Percentiles rank a stretch among this genome's conserved stretches.
Evolutionary conservation across 2,113 vertebrate species (phyloP).

Genomic region (Calyptomena viridis): DNA sequence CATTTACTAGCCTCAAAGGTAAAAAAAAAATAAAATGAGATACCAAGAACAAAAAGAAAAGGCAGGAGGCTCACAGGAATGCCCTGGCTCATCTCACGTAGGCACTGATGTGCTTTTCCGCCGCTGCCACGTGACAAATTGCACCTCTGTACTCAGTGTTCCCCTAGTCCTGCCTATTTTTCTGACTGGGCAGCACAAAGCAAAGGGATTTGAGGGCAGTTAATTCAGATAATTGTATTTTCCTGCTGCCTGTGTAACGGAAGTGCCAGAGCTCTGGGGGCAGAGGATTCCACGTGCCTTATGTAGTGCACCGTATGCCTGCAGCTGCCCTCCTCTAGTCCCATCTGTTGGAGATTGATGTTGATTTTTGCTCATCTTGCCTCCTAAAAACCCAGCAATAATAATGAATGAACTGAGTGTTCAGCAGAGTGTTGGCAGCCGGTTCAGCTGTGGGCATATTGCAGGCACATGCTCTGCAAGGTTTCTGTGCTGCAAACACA

Average conservation of each 20-base stretch:
- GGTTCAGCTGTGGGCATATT: not conserved
- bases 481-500: not conserved
- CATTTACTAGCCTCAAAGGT: not conserved
- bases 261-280: not conserved
- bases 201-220: not conserved
- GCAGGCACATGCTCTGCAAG: not conserved
- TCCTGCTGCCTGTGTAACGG: not conserved
- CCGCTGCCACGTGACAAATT: not conserved
- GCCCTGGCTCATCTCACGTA: not conserved
- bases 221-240: constrained; percentile 33
- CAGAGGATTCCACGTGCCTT: constrained; percentile 26
- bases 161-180: not conserved
- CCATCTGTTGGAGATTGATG: constrained; percentile 50
- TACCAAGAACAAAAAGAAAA: not conserved
- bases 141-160: not conserved
- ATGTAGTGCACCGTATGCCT: not conserved
- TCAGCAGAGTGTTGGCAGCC: not conserved
- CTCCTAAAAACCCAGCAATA: not conserved
- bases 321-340: constrained; percentile 42
- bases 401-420: constrained; percentile 14
- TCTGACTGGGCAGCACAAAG: not conserved
- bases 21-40: not conserved
- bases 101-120: not conserved
- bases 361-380: constrained; percentile 21
- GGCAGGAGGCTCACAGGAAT: not conserved